A percentile compares a stretch with the other conserved stretches of the same genome.
phyloP scores from a whole-genome alignment of 1,140 invertebrate genomes.

The Trigoniulus corallinus region DNA sequence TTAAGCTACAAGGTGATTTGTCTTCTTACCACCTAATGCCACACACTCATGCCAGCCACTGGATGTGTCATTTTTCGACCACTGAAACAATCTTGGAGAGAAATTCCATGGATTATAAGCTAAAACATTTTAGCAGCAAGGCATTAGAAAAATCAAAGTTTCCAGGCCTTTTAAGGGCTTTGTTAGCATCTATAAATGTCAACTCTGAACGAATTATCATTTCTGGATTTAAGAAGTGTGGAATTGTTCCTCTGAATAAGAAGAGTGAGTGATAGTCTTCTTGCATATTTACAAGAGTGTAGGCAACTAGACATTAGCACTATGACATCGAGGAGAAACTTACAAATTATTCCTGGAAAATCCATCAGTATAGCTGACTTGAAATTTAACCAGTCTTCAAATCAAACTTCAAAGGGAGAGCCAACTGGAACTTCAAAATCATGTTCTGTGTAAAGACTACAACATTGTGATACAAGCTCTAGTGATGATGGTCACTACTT shows the following conservation, averaged over 20 bases:
- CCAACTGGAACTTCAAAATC: too few species aligned
- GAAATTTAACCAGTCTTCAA: too few species aligned
- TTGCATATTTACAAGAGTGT: too few species aligned
- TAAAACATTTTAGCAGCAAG: constrained; percentile 14
- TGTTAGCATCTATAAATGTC: constrained; percentile 8
- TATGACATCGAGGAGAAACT: too few species aligned
- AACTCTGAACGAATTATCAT: constrained; percentile 13
- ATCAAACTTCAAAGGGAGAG: too few species aligned
- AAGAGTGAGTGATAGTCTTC: too few species aligned
- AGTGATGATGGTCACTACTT: too few species aligned
- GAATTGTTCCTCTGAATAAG: constrained; percentile 17
- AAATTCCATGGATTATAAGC: constrained; percentile 21
- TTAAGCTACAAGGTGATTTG: constrained; percentile 20
- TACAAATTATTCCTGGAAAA: too few species aligned
- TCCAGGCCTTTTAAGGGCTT: constrained; percentile 14
- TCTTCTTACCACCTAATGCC: constrained; percentile 23
- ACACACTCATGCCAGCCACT: constrained; percentile 26
- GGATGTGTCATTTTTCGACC: constrained; percentile 24
- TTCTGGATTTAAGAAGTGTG: constrained; percentile 17
- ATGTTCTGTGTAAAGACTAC: too few species aligned
- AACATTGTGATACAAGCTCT: too few species aligned
- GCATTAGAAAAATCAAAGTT: constrained; percentile 15
- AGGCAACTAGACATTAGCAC: too few species aligned
- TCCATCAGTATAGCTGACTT: too few species aligned
- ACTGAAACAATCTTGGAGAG: constrained; percentile 21